phyloP scores from a whole-genome alignment of 2,888 invertebrate species.

The Heterodera filipjevi region DNA sequence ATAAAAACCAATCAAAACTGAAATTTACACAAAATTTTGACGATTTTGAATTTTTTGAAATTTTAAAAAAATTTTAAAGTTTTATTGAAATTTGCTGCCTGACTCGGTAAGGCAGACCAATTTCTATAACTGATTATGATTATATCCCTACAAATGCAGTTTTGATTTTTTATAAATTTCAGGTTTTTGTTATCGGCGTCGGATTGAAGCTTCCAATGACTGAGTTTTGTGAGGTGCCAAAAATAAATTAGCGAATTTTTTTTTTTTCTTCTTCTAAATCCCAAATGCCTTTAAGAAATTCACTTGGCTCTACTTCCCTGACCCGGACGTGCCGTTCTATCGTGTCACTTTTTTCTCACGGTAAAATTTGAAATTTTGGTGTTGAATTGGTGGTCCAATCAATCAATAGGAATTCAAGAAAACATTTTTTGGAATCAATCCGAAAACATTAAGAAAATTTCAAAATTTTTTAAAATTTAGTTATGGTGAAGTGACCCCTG shows the following conservation, averaged over 20 bases:
- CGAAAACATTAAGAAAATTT: background rate
- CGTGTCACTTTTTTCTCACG: slow-evolving; percentile 60
- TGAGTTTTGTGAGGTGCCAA: slow-evolving; percentile 43
- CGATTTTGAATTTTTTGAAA: no score
- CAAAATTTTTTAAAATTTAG: slow-evolving; percentile 26
- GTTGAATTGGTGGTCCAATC: no score
- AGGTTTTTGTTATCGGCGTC: slow-evolving; percentile 63
- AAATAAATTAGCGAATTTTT: background rate
- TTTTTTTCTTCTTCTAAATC: no score
- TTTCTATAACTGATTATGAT: no score
- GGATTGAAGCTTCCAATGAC: slow-evolving; percentile 61
- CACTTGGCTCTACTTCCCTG: slow-evolving; percentile 65
- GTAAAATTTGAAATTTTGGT: slow-evolving; percentile 51
- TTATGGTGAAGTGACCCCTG: slow-evolving; percentile 64
- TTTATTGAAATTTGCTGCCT: no score
- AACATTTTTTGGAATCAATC: background rate
- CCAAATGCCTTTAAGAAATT: slow-evolving; percentile 46
- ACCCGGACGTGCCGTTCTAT: slow-evolving; percentile 63
- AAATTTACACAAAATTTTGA: no score
- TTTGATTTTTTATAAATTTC: background rate
- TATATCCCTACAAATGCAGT: background rate
- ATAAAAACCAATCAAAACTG: no score
- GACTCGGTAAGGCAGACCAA: no score
- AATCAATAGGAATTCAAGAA: background rate
- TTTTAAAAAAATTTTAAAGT: no score